Percentiles rank a stretch among this genome's conserved stretches.
phyloP scores from a whole-genome alignment of 2,113 vertebrate species.

The Smithornis capensis region DNA sequence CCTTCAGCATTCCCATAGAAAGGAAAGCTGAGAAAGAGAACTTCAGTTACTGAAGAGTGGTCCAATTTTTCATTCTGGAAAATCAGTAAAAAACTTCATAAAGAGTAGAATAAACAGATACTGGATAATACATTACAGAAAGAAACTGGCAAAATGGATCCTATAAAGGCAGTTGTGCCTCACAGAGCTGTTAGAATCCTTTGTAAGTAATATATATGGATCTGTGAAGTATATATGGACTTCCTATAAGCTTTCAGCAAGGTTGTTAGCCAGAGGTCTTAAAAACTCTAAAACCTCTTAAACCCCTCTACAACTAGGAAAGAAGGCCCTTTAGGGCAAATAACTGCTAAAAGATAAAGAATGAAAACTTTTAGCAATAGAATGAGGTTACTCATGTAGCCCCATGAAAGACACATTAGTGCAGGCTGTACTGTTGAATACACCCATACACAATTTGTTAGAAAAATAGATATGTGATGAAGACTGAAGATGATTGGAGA shows the following conservation, averaged over 20 bases:
- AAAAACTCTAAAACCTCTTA: background rate
- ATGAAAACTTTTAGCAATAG: background rate
- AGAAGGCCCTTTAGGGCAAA: background rate
- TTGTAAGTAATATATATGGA: background rate
- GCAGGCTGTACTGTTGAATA: background rate
- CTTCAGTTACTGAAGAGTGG: background rate
- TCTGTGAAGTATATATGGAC: background rate
- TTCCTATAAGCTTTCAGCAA: background rate
- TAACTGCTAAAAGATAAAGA: background rate
- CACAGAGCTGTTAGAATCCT: background rate
- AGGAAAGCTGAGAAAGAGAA: background rate
- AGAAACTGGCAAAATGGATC: background rate
- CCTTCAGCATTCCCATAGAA: background rate
- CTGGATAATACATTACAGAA: background rate
- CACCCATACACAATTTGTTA: background rate
- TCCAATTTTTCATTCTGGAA: background rate
- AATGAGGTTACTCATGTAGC: background rate
- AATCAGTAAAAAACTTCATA: background rate
- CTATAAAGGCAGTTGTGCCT: background rate
- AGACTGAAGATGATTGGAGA: background rate
- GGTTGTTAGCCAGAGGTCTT: background rate
- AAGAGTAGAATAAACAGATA: background rate
- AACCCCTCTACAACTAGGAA: background rate
- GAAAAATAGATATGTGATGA: background rate
- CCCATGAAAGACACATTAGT: background rate